Base-by-base conservation (phyloP, 2,113 vertebrate species). In the Lycaon pictus region DNA sequence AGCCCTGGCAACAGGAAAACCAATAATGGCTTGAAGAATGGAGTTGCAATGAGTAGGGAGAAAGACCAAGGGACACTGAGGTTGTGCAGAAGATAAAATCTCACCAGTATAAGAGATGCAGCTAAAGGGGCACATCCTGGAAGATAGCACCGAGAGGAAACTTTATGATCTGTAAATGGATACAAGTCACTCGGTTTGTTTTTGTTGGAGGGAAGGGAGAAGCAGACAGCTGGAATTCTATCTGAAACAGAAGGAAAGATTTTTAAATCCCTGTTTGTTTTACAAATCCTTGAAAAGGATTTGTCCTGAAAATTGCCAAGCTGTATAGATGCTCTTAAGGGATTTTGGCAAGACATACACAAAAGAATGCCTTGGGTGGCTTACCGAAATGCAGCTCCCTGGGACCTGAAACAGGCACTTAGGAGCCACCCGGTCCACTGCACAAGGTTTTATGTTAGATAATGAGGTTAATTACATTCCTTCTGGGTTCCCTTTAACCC, bases 241-340 rank as follows among this genome's bases (percentile, higher is more conserved):
- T 83, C 82, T 12, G 2, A 90, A 93, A 65, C 65, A 95, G 94
- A 96, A 98, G 72, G 81, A 87, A 94, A 97, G 43, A 86, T 71
- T 94, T 96, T 92, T 13, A 88, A 96, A 93, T 88, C 58, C 62
- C 77, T 96, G 77, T 98, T 98, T 97, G 90, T 96, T 97, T 98
- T 96, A 95, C 81, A 96, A n/a, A n/a, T n/a, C n/a, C 90, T 95
- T 86, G 74, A 35, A 89, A 95, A 56, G 67, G 13, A 95, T 96
- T 95, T 94, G 43, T 97, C 90, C 85, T 95, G 56, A 87, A 97
- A 98, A 90, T 72, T 79, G 53, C 79, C 85, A 89, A 90, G 77
- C 87, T 89, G 27, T 91, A 86, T 82, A 90, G 92, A 83, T 92
- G 56, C 43, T 98, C 92, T 96, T 86, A 93, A 63, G 53, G 63